Base-by-base conservation (phyloP, 1,140 invertebrate species). In the Cephus cinctus region DNA sequence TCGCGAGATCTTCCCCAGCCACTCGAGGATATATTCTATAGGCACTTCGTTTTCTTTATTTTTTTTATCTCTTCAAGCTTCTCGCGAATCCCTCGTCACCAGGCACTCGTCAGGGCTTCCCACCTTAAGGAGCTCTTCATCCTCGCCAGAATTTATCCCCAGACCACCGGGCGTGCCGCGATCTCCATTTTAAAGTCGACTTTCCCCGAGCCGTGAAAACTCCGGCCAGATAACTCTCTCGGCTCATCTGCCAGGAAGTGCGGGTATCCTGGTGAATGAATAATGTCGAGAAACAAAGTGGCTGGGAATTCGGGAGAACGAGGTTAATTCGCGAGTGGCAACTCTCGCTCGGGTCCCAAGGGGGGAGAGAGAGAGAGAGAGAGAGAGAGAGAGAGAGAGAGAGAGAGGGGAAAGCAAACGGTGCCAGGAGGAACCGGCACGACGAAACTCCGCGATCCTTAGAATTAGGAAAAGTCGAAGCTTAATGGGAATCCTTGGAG, bases 241-340 rank as follows among this genome's bases (percentile, higher is more conserved):
- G n/a, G n/a, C n/a, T n/a, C n/a, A n/a, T n/a, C n/a, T n/a, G n/a
- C n/a, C n/a, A n/a, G n/a, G n/a, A n/a, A n/a, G n/a, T n/a, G n/a
- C n/a, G n/a, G n/a, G n/a, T n/a, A n/a, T n/a, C n/a, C n/a, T n/a
- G n/a, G n/a, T n/a, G n/a, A n/a, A n/a, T n/a, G n/a, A n/a, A n/a
- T n/a, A n/a, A n/a, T n/a, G n/a, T n/a, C n/a, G n/a, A 18, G 31
- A 19, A n/a, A 25, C 41, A 42, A 27, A 38, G 43, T 43, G 55
- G 52, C 23, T 31, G 43, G 27, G 63, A 58, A 63, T 65, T 65
- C 49, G 63, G 56, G 48, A 42, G 55, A 65, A 65, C 63, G 63
- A 49, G 61, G 63, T 65, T 66, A 66, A 64, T 59, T 61, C 58
- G 61, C 62, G 56, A 58, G 58, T 62, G 56, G 62, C 54, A 58